A percentile compares a stretch with the other conserved stretches of the same genome.
Evolutionary conservation across 2,797 vertebrate genomes (phyloP).

Genomic region (Aratinga solstitialis): DNA sequence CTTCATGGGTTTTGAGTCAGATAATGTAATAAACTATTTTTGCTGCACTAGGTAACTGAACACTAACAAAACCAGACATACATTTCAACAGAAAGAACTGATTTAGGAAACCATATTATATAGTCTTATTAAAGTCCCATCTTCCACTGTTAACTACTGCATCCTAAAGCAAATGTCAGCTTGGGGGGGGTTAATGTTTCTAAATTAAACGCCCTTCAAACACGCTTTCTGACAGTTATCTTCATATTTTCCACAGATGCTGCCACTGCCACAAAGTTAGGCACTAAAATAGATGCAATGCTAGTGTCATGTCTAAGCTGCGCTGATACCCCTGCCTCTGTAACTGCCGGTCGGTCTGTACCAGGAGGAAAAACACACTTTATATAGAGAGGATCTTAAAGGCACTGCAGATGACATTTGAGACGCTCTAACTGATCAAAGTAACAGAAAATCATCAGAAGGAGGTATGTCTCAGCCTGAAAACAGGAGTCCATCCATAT

Average conservation of each 20-base stretch:
- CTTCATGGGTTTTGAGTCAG: background rate
- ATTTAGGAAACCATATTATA: background rate
- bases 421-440: background rate
- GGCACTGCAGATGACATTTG: background rate
- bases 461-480: background rate
- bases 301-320: background rate
- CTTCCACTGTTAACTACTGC: background rate
- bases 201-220: conserved; percentile 38
- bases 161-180: background rate
- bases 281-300: conserved; percentile 31
- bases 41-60: background rate
- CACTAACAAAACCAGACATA: background rate
- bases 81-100: background rate
- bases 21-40: background rate
- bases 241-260: conserved; percentile 48
- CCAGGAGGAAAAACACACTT: background rate
- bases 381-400: background rate
- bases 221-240: conserved; percentile 40
- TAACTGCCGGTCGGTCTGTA: background rate
- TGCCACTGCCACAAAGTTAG: background rate
- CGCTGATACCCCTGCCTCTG: conserved; percentile 6
- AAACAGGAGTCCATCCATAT: background rate
- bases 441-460: background rate
- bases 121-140: background rate
- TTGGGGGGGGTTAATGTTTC: background rate